A percentile compares a stretch with the other conserved stretches of the same genome.
These are phyloP conservation scores for Lacerta bilineata DNA, from an alignment of 2,797 vertebrate genomes.

Conservation along the genomic window DNA sequence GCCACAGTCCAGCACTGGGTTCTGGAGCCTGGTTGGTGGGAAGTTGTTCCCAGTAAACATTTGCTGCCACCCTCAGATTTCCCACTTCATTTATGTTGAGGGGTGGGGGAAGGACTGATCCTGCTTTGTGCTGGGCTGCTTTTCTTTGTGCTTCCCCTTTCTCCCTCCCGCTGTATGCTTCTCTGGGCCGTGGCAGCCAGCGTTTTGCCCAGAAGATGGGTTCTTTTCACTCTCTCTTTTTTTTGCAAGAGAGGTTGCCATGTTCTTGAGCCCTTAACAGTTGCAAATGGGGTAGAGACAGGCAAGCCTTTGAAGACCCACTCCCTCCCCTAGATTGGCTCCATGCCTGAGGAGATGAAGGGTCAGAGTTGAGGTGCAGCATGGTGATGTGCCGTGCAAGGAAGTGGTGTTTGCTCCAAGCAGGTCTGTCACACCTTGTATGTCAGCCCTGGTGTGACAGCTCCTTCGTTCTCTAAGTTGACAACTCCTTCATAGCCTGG, in stretches of 20 bases:
- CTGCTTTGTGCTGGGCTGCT: background rate
- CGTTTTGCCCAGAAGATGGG: constrained; percentile 15
- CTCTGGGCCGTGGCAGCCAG: constrained; percentile 48
- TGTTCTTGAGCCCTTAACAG: background rate
- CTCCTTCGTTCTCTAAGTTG: background rate
- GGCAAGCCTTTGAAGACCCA: background rate
- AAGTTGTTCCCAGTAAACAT: rapidly evolving
- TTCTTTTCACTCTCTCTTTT: background rate
- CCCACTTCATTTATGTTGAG: rapidly evolving
- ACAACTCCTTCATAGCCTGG: background rate
- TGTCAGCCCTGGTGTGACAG: background rate
- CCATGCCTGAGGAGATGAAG: background rate
- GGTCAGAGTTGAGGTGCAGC: rapidly evolving
- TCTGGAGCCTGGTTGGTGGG: too few species aligned
- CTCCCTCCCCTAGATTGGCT: background rate
- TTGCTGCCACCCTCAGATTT: background rate
- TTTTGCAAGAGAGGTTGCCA: too few species aligned
- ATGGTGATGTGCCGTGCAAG: rapidly evolving
- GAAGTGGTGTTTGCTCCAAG: background rate
- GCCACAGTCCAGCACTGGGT: background rate
- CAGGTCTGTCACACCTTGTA: background rate
- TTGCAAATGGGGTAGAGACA: background rate
- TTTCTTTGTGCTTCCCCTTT: background rate
- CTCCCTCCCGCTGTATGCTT: constrained; percentile 25
- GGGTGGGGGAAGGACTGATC: background rate